phyloP scores from a whole-genome alignment of 2,113 vertebrate species.

The Dromiciops gliroides region DNA sequence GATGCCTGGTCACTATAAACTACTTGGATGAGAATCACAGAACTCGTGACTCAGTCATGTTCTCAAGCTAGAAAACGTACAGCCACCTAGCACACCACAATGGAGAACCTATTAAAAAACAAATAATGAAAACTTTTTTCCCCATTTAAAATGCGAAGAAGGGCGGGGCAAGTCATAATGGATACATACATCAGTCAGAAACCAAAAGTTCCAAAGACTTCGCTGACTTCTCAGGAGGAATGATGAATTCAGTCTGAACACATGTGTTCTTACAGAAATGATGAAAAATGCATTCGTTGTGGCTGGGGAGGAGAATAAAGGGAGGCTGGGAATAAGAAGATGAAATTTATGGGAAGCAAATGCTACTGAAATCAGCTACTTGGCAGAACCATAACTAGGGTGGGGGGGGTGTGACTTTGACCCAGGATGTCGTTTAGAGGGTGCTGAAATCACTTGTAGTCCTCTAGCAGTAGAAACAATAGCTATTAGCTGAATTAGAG shows the following conservation, averaged over 20 bases:
- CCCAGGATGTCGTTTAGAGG: neutral
- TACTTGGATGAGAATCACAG: neutral
- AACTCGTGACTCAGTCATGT: neutral
- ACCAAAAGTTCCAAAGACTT: conserved; percentile 26
- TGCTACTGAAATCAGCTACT: neutral
- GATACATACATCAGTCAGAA: conserved; percentile 27
- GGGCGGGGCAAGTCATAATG: neutral
- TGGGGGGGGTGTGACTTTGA: neutral
- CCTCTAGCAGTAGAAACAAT: neutral
- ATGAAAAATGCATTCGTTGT: conserved; percentile 28
- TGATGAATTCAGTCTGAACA: conserved; percentile 31
- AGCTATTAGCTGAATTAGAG: neutral
- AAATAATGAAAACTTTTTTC: neutral
- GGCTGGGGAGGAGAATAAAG: neutral
- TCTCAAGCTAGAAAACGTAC: neutral
- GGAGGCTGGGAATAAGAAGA: neutral
- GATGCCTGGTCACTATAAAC: neutral
- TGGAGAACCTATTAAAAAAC: neutral
- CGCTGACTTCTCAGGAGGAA: conserved; percentile 49
- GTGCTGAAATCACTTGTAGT: neutral
- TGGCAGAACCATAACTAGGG: neutral
- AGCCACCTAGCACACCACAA: neutral
- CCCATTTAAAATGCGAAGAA: neutral
- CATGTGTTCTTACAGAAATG: conserved; percentile 37
- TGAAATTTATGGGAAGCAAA: neutral